Conservation (phyloP, 64 coral and sea anemone genomes). For the Pocillopora verrucosa region DNA sequence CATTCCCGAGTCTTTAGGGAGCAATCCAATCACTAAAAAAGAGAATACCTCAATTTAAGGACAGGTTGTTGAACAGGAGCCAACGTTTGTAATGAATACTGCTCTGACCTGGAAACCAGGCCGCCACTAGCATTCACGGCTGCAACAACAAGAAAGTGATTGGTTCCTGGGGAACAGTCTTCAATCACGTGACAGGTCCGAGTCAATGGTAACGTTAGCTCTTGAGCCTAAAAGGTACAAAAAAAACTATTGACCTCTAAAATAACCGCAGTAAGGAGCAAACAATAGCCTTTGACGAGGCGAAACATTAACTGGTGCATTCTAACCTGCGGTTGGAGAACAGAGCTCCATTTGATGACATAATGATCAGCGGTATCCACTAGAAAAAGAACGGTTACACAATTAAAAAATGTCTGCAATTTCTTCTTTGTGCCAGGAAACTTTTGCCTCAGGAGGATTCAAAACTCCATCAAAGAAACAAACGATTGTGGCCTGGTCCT, state of each 20-base stretch:
- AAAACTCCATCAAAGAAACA: too few relatives aligned
- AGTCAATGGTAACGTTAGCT: constrained; percentile 33
- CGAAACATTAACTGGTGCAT: background rate
- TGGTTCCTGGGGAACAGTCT: constrained; percentile 74
- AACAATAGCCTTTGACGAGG: background rate
- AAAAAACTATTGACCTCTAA: background rate
- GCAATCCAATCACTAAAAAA: too few relatives aligned
- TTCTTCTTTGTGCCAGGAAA: too few relatives aligned
- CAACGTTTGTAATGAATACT: constrained; percentile 73
- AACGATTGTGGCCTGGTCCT: too few relatives aligned
- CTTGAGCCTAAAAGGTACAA: constrained; percentile 19
- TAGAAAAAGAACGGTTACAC: background rate
- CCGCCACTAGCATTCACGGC: constrained; percentile 52
- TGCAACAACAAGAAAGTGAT: constrained; percentile 81
- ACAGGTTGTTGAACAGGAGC: constrained; percentile 61
- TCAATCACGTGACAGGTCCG: constrained; percentile 51
- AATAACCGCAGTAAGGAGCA: background rate
- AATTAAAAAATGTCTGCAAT: too few relatives aligned
- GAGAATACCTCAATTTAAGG: constrained; percentile 56
- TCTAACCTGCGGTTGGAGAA: background rate
- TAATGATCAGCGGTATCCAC: constrained; percentile 57
- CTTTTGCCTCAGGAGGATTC: too few relatives aligned
- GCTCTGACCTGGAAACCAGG: constrained; percentile 63
- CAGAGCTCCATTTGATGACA: constrained; percentile 63
- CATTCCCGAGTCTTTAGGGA: background rate